Conservation (phyloP, 1,140 invertebrate genomes). For the Drosophila triauraria region DNA sequence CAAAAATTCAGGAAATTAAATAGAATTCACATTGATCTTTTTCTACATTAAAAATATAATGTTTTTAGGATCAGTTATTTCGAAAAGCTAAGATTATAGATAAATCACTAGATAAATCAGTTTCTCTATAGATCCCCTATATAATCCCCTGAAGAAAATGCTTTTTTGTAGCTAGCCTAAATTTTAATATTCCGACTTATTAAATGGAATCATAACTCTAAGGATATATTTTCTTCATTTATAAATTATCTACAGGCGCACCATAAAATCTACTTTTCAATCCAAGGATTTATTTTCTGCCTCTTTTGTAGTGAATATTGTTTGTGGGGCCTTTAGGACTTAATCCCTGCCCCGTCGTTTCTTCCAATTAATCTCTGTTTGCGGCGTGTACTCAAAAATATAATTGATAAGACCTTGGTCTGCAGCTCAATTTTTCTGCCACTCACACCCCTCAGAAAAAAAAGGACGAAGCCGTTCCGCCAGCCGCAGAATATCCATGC, state of each 20-base stretch:
- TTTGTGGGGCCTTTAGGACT: background rate
- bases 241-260: background rate
- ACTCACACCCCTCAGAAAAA: background rate
- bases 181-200: too few relatives aligned
- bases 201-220: background rate
- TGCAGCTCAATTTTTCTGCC: constrained; percentile 1
- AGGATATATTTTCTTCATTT: background rate
- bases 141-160: too few relatives aligned
- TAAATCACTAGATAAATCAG: too few relatives aligned
- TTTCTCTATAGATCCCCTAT: too few relatives aligned
- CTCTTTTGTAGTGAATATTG: background rate
- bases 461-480: background rate
- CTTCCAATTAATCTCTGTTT: constrained; percentile 21
- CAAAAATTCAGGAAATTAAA: background rate
- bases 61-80: too few relatives aligned
- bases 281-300: too few relatives aligned
- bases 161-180: too few relatives aligned
- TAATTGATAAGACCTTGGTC: constrained; percentile 26
- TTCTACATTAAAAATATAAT: background rate
- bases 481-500: constrained; percentile 32
- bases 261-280: background rate
- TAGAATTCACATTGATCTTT: background rate
- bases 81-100: too few relatives aligned
- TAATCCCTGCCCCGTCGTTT: background rate
- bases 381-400: constrained; percentile 11